phyloP scores from a whole-genome alignment of 2,888 invertebrate genomes.

The Chirona hameri region DNA sequence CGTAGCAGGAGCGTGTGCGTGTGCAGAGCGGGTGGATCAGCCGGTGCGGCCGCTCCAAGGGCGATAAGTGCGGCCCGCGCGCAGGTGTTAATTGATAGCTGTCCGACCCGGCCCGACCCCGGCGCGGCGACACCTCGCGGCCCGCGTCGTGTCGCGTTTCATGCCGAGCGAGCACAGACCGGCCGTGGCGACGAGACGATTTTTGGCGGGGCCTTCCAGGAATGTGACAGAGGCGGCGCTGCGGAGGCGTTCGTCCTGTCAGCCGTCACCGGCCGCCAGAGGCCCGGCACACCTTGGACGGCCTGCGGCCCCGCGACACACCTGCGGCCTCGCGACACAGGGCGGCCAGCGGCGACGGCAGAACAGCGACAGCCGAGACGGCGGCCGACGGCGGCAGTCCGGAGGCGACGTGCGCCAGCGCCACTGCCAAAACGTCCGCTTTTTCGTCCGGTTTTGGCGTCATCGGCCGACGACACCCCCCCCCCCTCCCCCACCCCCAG shows the following conservation, averaged over 20 bases:
- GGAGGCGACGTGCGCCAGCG: neutral
- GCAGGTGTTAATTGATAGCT: neutral
- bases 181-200: neutral
- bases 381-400: too few relatives aligned
- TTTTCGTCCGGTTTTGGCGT: neutral
- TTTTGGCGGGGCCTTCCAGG: neutral
- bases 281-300: neutral
- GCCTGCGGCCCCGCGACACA: neutral
- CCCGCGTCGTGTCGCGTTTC: conserved; percentile 9
- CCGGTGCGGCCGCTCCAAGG: too few relatives aligned
- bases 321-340: too few relatives aligned
- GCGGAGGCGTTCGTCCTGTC: neutral
- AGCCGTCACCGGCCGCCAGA: neutral
- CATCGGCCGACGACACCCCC: neutral
- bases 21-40: neutral
- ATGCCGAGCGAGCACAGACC: neutral
- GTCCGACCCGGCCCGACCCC: neutral
- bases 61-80: neutral
- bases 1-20: too few relatives aligned
- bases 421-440: neutral
- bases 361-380: neutral
- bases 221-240: neutral
- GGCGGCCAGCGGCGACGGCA: too few relatives aligned
- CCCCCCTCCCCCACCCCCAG: neutral
- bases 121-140: neutral